These are phyloP conservation scores for Hypsibius dujardini DNA, from an alignment of 1,140 invertebrate species.

Conservation along the genomic window DNA sequence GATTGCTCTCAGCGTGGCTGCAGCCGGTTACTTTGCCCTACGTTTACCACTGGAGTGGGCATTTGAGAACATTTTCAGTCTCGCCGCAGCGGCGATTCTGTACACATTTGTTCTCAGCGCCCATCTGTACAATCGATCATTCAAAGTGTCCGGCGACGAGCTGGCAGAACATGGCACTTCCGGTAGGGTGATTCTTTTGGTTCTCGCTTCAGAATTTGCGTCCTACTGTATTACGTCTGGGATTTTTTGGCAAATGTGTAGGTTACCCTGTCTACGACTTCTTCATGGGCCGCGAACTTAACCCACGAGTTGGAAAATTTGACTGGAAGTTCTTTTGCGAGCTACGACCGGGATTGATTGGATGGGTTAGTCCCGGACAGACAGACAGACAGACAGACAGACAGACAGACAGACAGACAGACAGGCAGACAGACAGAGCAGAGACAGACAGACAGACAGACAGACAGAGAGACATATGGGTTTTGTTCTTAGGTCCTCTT, in stretches of 20 bases:
- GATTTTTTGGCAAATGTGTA: background rate
- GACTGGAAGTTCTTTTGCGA: slow-evolving; percentile 53
- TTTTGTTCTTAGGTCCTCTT: slow-evolving; percentile 33
- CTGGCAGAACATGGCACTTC: background rate
- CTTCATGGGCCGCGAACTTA: slow-evolving; percentile 56
- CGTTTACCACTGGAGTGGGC: too few species aligned
- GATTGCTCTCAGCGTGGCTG: too few species aligned
- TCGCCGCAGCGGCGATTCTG: too few species aligned
- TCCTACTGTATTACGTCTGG: background rate
- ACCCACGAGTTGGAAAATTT: slow-evolving; percentile 48
- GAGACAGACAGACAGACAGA: too few species aligned
- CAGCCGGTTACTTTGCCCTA: too few species aligned
- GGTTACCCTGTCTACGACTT: slow-evolving; percentile 53
- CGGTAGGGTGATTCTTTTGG: background rate
- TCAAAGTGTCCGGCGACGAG: background rate
- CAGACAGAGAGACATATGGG: too few species aligned
- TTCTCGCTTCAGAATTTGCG: background rate
- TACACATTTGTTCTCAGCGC: too few species aligned
- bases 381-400: too few species aligned
- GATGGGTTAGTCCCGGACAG: too few species aligned
- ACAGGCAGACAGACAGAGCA: too few species aligned
- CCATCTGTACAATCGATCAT: background rate
- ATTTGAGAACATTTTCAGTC: too few species aligned
- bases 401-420: too few species aligned
- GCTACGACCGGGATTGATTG: slow-evolving; percentile 35